Conservation (phyloP, 2,888 invertebrate species). For the Acleris literana region DNA sequence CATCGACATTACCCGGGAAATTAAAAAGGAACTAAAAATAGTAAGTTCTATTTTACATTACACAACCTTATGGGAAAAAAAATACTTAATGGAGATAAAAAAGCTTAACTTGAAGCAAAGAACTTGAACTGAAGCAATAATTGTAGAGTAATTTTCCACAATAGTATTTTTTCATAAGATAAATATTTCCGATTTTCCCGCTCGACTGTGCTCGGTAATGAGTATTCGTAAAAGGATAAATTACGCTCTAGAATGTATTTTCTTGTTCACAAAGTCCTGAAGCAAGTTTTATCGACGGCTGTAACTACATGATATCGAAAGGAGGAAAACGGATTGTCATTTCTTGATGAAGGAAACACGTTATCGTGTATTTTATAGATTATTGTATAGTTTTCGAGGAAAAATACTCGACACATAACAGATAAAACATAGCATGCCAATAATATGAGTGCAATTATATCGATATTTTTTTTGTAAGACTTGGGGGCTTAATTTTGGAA, state of each 20-base stretch:
- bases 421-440: not conserved
- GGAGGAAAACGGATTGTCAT: slow-evolving; percentile 19
- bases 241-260: not conserved
- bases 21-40: slow-evolving; percentile 96
- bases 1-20: slow-evolving; percentile 94
- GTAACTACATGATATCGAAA: slow-evolving; percentile 22
- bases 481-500: slow-evolving; percentile 13
- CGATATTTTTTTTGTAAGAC: slow-evolving; percentile 13
- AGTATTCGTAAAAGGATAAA: slow-evolving; percentile 7
- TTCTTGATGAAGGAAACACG: slow-evolving; percentile 29
- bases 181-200: slow-evolving; percentile 11
- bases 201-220: slow-evolving; percentile 13
- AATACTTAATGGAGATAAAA: not conserved
- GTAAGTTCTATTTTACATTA: slow-evolving; percentile 74
- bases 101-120: not conserved
- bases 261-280: not conserved
- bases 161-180: slow-evolving; percentile 10
- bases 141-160: not conserved
- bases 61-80: not conserved
- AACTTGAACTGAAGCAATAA: not conserved
- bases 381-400: slow-evolving; percentile 31
- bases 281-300: slow-evolving; percentile 10
- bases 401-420: slow-evolving; percentile 26
- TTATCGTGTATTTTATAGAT: slow-evolving; percentile 27
- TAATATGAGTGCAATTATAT: not conserved